A percentile compares a stretch with the other conserved stretches of the same genome.
These are phyloP conservation scores for Heliconius charithonia DNA, from an alignment of 2,888 invertebrate genomes.

Conservation along the genomic window DNA sequence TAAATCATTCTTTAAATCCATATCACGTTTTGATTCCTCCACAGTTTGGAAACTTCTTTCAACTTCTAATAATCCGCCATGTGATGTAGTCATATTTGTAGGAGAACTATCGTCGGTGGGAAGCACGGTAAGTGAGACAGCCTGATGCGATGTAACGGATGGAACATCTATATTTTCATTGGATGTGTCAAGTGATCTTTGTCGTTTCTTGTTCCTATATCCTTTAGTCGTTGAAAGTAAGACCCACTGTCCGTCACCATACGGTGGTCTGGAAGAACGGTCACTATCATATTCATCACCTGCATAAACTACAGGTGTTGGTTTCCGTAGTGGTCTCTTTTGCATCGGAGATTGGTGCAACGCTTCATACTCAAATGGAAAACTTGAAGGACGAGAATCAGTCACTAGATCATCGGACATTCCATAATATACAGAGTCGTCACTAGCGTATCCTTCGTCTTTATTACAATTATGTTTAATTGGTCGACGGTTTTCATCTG, in stretches of 20 bases:
- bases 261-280: slow-evolving; percentile 84
- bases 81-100: slow-evolving; percentile 86
- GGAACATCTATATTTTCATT: slow-evolving; percentile 60
- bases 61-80: slow-evolving; percentile 89
- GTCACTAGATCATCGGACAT: slow-evolving; percentile 77
- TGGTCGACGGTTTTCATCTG: slow-evolving; percentile 73
- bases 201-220: slow-evolving; percentile 84
- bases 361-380: slow-evolving; percentile 78
- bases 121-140: slow-evolving; percentile 88
- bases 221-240: slow-evolving; percentile 90
- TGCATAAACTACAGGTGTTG: slow-evolving; percentile 79
- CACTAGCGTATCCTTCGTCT: slow-evolving; percentile 63
- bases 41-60: slow-evolving; percentile 88
- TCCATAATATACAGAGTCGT: slow-evolving; percentile 69
- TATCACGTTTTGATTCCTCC: slow-evolving; percentile 82
- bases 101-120: slow-evolving; percentile 85
- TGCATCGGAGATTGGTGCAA: slow-evolving; percentile 66
- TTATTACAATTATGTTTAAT: slow-evolving; percentile 75
- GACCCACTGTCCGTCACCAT: slow-evolving; percentile 90
- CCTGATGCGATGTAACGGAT: slow-evolving; percentile 77
- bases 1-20: slow-evolving; percentile 71
- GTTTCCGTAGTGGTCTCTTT: slow-evolving; percentile 71
- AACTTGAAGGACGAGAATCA: slow-evolving; percentile 77
- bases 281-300: slow-evolving; percentile 74
- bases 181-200: slow-evolving; percentile 66